phyloP scores from a whole-genome alignment of 2,113 vertebrate genomes.

The Phainopepla nitens region DNA sequence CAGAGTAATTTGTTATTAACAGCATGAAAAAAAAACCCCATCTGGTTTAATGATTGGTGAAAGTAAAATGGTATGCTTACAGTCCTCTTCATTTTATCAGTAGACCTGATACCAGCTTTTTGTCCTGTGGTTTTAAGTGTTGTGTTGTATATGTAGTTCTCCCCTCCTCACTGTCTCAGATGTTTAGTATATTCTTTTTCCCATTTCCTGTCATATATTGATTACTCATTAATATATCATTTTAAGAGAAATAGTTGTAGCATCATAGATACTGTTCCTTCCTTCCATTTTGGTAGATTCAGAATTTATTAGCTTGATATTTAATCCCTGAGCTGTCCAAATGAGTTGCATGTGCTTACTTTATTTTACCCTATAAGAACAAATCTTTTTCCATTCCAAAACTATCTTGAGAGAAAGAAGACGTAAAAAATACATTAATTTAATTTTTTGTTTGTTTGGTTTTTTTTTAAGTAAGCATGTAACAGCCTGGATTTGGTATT shows the following conservation, averaged over 20 bases:
- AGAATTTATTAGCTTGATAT: not conserved
- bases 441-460: no score
- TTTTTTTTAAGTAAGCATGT: not conserved
- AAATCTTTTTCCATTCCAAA: not conserved
- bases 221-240: not conserved
- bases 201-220: not conserved
- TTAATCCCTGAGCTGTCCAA: not conserved
- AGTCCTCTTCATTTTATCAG: not conserved
- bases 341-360: not conserved
- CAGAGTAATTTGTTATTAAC: not conserved
- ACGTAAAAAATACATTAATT: not conserved
- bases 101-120: not conserved
- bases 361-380: not conserved
- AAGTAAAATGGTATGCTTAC: conserved; percentile 40
- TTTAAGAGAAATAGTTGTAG: not conserved
- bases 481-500: not conserved
- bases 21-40: not conserved
- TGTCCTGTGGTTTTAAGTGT: not conserved
- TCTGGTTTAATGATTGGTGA: conserved; percentile 35
- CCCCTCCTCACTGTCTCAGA: not conserved
- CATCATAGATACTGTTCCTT: not conserved
- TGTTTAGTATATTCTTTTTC: not conserved
- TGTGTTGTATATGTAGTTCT: not conserved
- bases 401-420: not conserved
- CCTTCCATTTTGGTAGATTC: not conserved